Evolutionary conservation across 2,888 invertebrate species (phyloP).

Genomic region (Himalopsyche kuldschensis): DNA sequence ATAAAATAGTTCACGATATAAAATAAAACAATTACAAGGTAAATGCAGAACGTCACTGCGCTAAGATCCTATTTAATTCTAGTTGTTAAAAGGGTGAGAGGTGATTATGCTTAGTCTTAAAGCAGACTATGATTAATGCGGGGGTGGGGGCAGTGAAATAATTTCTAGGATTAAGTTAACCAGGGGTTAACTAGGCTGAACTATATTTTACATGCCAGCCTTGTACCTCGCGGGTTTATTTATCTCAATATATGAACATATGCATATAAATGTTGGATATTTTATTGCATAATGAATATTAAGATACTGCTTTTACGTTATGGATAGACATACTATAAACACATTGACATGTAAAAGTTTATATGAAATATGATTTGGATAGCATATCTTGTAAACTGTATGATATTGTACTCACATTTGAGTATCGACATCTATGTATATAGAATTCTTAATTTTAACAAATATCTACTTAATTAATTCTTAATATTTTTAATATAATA

Average conservation of each 20-base stretch:
- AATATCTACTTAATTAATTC: too few species aligned
- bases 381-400: too few species aligned
- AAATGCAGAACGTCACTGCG: slow-evolving; percentile 41
- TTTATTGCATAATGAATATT: background rate
- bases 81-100: slow-evolving; percentile 41
- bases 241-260: slow-evolving; percentile 24
- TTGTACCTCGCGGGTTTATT: slow-evolving; percentile 19
- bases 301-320: background rate
- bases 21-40: background rate
- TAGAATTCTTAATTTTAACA: too few species aligned
- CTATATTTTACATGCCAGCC: slow-evolving; percentile 27
- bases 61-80: slow-evolving; percentile 41
- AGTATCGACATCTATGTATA: too few species aligned
- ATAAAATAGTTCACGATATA: too few species aligned
- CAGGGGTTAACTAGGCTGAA: slow-evolving; percentile 39
- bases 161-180: slow-evolving; percentile 40
- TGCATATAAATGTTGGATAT: background rate
- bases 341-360: too few species aligned
- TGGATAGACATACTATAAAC: background rate
- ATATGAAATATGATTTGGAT: too few species aligned
- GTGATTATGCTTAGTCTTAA: slow-evolving; percentile 41
- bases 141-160: slow-evolving; percentile 37
- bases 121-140: slow-evolving; percentile 41
- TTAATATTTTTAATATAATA: too few species aligned
- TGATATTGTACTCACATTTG: too few species aligned